A percentile compares a stretch with the other conserved stretches of the same genome.
Conservation (phyloP, 1,140 invertebrate species). For the Psix sp. region DNA sequence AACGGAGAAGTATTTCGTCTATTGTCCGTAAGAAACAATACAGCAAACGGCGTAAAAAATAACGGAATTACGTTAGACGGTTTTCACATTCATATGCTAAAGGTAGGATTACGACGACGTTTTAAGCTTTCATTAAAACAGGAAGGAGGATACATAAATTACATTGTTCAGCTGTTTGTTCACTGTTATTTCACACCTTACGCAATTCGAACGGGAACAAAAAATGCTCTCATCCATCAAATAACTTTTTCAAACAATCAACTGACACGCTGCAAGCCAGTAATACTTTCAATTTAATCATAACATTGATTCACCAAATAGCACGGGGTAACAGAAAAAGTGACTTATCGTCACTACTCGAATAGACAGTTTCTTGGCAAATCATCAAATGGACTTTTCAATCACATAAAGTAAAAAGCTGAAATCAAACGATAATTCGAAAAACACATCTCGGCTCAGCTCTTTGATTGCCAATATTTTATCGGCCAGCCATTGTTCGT, state of each 20-base stretch:
- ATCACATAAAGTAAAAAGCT: constrained; percentile 34
- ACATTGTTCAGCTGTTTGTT: too few relatives aligned
- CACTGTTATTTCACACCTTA: too few relatives aligned
- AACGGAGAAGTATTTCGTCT: too few relatives aligned
- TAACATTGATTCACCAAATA: constrained; percentile 21
- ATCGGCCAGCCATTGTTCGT: not conserved
- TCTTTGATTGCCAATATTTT: not conserved
- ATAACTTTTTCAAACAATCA: constrained; percentile 1
- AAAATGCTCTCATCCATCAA: too few relatives aligned
- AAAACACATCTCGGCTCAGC: constrained; percentile 19
- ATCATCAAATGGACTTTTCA: constrained; percentile 47
- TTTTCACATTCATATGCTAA: too few relatives aligned
- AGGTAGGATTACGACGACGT: too few relatives aligned
- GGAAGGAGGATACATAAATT: too few relatives aligned
- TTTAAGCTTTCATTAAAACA: too few relatives aligned
- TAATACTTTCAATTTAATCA: constrained; percentile 27
- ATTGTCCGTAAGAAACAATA: too few relatives aligned
- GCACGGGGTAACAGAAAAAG: constrained; percentile 16
- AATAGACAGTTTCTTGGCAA: constrained; percentile 41
- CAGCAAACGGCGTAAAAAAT: too few relatives aligned
- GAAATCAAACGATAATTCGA: constrained; percentile 31
- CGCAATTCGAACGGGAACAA: too few relatives aligned
- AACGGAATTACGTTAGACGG: too few relatives aligned
- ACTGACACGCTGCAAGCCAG: constrained; percentile 18
- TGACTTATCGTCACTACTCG: constrained; percentile 19